These are phyloP conservation scores for Perca fluviatilis DNA, from an alignment of 2,113 vertebrate species.

Conservation along the genomic window DNA sequence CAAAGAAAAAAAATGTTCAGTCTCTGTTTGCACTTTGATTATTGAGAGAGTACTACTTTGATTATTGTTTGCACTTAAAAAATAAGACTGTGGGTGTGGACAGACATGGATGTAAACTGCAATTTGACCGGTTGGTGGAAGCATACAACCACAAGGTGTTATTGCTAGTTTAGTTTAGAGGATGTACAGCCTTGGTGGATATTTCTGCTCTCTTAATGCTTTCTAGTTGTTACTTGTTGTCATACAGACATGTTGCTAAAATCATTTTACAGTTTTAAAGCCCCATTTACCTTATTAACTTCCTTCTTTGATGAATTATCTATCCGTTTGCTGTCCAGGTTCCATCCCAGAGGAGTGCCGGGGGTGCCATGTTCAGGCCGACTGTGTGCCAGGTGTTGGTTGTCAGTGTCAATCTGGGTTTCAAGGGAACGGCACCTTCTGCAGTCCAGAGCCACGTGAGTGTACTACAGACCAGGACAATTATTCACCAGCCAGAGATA, in stretches of 20 bases:
- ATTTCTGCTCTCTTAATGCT: too few relatives aligned
- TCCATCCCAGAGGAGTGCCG: slow-evolving; percentile 75
- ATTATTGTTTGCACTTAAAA: too few relatives aligned
- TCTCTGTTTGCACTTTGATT: too few relatives aligned
- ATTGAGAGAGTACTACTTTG: too few relatives aligned
- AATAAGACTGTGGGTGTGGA: too few relatives aligned
- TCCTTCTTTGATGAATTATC: not conserved
- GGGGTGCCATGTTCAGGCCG: slow-evolving; percentile 88
- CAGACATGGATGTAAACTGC: too few relatives aligned
- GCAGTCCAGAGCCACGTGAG: slow-evolving; percentile 79
- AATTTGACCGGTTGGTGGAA: too few relatives aligned
- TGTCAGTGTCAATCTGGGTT: slow-evolving; percentile 91
- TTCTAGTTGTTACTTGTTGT: too few relatives aligned
- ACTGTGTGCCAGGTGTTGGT: slow-evolving; percentile 82
- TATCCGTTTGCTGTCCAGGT: slow-evolving; percentile 39
- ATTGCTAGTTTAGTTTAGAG: too few relatives aligned
- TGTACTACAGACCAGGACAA: slow-evolving; percentile 1
- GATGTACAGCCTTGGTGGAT: too few relatives aligned
- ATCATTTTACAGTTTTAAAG: not conserved
- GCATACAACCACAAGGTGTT: too few relatives aligned
- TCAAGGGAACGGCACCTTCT: slow-evolving; percentile 89
- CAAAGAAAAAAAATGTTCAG: too few relatives aligned
- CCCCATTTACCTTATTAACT: not conserved
- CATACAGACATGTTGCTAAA: not conserved
- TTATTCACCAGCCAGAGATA: not conserved